phyloP scores from a whole-genome alignment of 2,113 vertebrate species.

The Myodes glareolus region DNA sequence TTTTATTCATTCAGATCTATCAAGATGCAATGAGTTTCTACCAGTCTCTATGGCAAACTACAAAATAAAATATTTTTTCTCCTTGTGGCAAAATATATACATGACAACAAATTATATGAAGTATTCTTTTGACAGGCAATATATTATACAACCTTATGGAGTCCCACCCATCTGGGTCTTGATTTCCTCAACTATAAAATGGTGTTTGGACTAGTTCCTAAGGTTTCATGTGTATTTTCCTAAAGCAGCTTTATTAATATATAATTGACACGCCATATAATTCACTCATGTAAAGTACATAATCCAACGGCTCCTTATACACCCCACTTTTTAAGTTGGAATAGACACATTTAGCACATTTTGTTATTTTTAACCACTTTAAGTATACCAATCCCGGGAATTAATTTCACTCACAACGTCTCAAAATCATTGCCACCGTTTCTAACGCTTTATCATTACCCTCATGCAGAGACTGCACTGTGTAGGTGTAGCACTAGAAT shows the following conservation, averaged over 20 bases:
- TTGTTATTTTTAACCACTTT: constrained; percentile 38
- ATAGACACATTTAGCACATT: background rate
- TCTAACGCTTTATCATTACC: background rate
- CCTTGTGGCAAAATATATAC: background rate
- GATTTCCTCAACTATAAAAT: constrained; percentile 48
- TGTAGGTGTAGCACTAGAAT: background rate
- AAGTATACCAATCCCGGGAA: background rate
- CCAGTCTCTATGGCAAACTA: constrained; percentile 31
- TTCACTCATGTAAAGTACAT: background rate
- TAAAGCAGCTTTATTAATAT: background rate
- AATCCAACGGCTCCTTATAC: background rate
- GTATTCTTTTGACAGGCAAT: constrained; percentile 35
- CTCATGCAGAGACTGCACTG: background rate
- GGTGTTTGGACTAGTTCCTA: background rate
- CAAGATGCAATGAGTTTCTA: constrained; percentile 19
- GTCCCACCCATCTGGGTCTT: background rate
- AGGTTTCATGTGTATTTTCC: background rate
- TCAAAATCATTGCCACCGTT: background rate
- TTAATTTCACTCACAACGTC: constrained; percentile 35
- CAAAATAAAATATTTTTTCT: constrained; percentile 16
- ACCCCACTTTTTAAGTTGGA: background rate
- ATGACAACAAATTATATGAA: constrained; percentile 37
- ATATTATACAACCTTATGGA: background rate
- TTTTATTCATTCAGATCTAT: constrained; percentile 50
- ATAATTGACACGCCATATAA: background rate